Evolutionary conservation across 2,888 invertebrate genomes (phyloP), one percentile per base, ranked within the genome.

Genomic region (Mythimna vitellina): DNA sequence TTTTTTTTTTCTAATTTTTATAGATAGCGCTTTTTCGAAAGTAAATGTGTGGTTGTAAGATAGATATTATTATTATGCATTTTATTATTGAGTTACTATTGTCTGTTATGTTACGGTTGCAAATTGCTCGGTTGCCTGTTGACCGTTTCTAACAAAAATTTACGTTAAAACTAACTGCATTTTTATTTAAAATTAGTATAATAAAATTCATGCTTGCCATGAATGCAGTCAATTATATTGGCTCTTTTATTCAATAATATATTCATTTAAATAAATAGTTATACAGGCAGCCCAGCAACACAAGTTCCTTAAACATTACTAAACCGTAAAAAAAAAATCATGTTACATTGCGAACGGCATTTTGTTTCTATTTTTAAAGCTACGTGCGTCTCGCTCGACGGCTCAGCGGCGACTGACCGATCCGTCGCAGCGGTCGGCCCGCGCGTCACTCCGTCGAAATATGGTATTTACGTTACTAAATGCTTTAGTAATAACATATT

Each of bases 21-120:
- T 84, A 84, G 75, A 65, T 84, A 84, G 80, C 58, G 86, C 77
- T 84, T 86, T 83, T 76, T 76, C 70, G 72, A 65, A 85, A 83
- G 74, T 83, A 49, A 65, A 25, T 54, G 82, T 76, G 81, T 76
- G 86, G 75, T 79, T 81, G 79, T 74, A 78, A 75, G 65, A 74
- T 86, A 86, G 72, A 78, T 77, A 80, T 73, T 79, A 75, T 73
- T 77, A 75, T 75, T 80, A 70, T 86, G 84, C 86, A 83, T 86
- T 86, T 84, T 85, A 75, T 76, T 75, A 73, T 74, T 29, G 42
- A 61, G 22, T 73, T 78, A 67, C 61, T 67, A 78, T 64, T 72
- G 72, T 65, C 68, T 20, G 53, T 76, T 70, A 63, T 63, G 25
- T 60, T 65, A 72, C 49, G 68, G 62, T 70, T 67, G 38, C 29